These are phyloP conservation scores for Upupa epops DNA, from an alignment of 2,113 vertebrate species.

Conservation along the genomic window DNA sequence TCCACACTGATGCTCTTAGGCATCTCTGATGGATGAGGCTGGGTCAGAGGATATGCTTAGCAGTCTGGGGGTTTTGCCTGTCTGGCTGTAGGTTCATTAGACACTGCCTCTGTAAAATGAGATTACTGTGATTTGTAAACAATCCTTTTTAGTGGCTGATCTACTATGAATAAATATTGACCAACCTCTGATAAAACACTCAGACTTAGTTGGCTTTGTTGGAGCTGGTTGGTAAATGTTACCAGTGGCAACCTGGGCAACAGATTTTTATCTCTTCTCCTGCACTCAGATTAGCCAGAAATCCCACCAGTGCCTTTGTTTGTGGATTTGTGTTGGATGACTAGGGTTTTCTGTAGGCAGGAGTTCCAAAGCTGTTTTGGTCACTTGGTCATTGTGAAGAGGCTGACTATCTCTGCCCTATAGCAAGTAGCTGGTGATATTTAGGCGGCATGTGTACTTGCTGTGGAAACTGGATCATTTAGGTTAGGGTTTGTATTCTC, in stretches of 20 bases:
- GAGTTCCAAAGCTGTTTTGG: background rate
- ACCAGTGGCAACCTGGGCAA: background rate
- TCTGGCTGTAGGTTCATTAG: conserved; percentile 10
- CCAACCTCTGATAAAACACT: background rate
- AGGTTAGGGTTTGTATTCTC: background rate
- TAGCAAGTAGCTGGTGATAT: background rate
- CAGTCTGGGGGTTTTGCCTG: conserved; percentile 18
- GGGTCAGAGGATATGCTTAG: background rate
- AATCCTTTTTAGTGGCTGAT: conserved; percentile 1
- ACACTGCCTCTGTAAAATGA: conserved; percentile 1
- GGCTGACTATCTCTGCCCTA: background rate
- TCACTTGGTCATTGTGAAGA: background rate
- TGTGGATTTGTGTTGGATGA: background rate
- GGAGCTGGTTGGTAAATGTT: background rate
- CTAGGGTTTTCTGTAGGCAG: background rate
- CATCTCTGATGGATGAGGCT: background rate
- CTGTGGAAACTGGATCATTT: background rate
- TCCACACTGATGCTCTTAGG: background rate
- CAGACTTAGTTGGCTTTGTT: background rate
- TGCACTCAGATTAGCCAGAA: background rate
- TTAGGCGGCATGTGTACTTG: background rate
- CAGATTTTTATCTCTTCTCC: background rate
- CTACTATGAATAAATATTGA: conserved; percentile 1
- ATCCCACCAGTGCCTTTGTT: background rate
- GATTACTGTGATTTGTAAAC: conserved; percentile 27